Evolutionary conservation across 2,113 vertebrate genomes (phyloP).

Genomic region (Chitala chitala): DNA sequence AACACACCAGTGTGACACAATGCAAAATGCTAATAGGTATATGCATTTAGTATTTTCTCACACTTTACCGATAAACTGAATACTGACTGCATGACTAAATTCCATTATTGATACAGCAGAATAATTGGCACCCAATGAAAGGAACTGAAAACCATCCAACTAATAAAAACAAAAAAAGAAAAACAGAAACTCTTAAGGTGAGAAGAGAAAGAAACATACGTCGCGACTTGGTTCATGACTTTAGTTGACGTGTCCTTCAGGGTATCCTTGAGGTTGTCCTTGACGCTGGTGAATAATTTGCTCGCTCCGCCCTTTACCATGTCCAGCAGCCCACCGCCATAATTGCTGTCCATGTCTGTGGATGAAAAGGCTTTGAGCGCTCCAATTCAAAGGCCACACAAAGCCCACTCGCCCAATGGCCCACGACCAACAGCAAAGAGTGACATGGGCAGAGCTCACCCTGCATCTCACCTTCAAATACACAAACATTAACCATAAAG

Average conservation of each 20-base stretch:
- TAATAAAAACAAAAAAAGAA: not conserved
- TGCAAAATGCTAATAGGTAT: too few relatives aligned
- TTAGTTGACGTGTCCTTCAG: conserved; percentile 95
- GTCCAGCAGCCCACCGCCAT: conserved; percentile 85
- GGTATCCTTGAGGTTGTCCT: conserved; percentile 97
- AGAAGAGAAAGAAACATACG: conserved; percentile 59
- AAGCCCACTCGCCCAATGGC: not conserved
- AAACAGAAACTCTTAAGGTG: too few relatives aligned
- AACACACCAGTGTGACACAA: too few relatives aligned
- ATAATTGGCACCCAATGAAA: not conserved
- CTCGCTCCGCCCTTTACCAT: conserved; percentile 98
- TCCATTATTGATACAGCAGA: too few relatives aligned
- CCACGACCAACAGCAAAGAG: not conserved
- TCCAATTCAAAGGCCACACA: conserved; percentile 18
- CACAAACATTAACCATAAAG: too few relatives aligned
- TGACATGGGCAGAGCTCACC: too few relatives aligned
- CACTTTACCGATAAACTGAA: too few relatives aligned
- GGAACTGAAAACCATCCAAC: not conserved
- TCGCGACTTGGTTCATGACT: conserved; percentile 95
- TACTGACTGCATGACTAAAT: too few relatives aligned
- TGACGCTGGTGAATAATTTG: conserved; percentile 94
- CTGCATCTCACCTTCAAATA: too few relatives aligned
- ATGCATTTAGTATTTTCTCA: too few relatives aligned
- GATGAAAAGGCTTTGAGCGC: conserved; percentile 61
- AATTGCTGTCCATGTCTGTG: conserved; percentile 87